phyloP scores from a whole-genome alignment of 92 coral and sea anemone species.

The Actinernus sp. region DNA sequence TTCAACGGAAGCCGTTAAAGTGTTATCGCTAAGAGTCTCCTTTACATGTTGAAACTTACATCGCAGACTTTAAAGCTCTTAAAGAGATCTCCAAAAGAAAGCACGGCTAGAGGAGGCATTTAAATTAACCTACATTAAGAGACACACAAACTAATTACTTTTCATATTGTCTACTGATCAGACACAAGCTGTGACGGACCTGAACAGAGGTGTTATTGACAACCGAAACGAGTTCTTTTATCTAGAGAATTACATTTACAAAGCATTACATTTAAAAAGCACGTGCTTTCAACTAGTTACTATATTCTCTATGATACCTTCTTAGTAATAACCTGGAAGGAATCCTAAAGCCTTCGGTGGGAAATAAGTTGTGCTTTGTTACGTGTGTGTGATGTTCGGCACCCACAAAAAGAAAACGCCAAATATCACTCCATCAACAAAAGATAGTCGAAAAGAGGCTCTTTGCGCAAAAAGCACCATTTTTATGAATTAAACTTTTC shows the following conservation, averaged over 20 bases:
- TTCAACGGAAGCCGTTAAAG: too few relatives aligned
- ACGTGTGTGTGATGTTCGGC: conserved; percentile 1
- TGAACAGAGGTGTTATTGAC: neutral
- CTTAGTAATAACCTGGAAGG: too few relatives aligned
- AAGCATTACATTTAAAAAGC: too few relatives aligned
- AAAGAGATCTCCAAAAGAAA: neutral
- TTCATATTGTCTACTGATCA: neutral
- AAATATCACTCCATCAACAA: conserved; percentile 8
- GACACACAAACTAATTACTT: conserved; percentile 5
- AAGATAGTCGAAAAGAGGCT: conserved; percentile 10
- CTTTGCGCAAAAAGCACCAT: too few relatives aligned
- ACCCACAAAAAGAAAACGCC: neutral
- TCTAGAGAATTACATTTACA: neutral
- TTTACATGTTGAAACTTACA: neutral
- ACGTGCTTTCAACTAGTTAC: too few relatives aligned
- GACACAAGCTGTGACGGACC: neutral
- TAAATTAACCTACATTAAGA: neutral
- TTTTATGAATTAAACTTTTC: too few relatives aligned
- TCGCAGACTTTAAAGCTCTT: neutral
- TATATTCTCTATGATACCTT: too few relatives aligned
- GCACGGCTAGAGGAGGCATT: neutral
- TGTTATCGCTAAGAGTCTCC: neutral
- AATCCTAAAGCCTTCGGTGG: too few relatives aligned
- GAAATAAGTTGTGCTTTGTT: neutral
- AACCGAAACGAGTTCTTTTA: neutral